Percentiles rank a stretch among this genome's conserved stretches.
Conservation (phyloP, 2,797 vertebrate species). For the Monodelphis domestica region DNA sequence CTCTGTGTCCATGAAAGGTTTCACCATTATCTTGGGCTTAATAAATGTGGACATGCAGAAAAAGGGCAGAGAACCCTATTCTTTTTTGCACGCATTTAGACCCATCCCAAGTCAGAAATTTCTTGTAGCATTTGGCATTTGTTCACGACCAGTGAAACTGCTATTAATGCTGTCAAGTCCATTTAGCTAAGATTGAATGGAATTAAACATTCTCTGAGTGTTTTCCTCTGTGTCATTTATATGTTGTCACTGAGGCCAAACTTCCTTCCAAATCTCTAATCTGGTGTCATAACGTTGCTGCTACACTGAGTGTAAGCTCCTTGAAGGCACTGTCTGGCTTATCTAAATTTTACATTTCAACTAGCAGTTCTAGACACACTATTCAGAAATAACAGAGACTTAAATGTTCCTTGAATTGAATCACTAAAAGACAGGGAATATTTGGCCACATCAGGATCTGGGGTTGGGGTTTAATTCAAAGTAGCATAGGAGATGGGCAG, state of each 20-base stretch:
- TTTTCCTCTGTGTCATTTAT: slow-evolving; percentile 19
- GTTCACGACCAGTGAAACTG: slow-evolving; percentile 68
- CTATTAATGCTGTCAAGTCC: slow-evolving; percentile 63
- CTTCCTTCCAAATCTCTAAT: slow-evolving; percentile 67
- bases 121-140: slow-evolving; percentile 68
- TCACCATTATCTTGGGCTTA: background rate
- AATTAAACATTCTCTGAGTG: slow-evolving; percentile 75
- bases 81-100: background rate
- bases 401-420: background rate
- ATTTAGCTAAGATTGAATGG: slow-evolving; percentile 71
- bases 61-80: background rate
- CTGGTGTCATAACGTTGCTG: slow-evolving; percentile 55
- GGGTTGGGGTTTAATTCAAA: slow-evolving; percentile 41
- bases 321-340: background rate
- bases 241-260: slow-evolving; percentile 50
- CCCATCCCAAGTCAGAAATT: slow-evolving; percentile 43
- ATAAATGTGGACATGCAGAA: background rate
- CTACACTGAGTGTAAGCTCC: background rate
- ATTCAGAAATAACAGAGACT: background rate
- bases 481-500: too few relatives aligned
- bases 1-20: background rate
- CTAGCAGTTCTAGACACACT: background rate
- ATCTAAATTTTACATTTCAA: background rate
- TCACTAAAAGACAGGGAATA: slow-evolving; percentile 51
- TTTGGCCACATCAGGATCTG: slow-evolving; percentile 72